Percentiles rank a stretch among this genome's conserved stretches.
Conservation (phyloP, 2,797 vertebrate species). For the Hylomyscus alleni region DNA sequence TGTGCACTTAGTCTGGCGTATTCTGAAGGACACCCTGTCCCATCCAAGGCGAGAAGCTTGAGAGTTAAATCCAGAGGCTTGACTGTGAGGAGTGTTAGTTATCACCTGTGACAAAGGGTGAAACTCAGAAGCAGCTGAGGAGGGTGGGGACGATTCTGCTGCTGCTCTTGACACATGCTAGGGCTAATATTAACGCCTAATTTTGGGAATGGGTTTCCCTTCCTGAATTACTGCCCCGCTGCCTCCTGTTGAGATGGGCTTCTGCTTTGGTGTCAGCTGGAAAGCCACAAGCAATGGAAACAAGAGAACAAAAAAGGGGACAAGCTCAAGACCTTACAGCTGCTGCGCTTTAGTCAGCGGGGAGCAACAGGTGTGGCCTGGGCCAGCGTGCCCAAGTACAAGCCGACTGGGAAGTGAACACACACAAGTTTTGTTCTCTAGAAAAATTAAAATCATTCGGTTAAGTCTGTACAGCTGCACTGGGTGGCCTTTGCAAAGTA, state of each 20-base stretch:
- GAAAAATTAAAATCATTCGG: conserved; percentile 66
- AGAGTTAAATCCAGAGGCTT: background rate
- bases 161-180: conserved; percentile 9
- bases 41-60: background rate
- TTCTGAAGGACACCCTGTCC: background rate
- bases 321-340: conserved; percentile 44
- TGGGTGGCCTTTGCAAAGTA: conserved; percentile 1
- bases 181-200: conserved; percentile 69
- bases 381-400: background rate
- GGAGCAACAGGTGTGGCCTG: conserved; percentile 66
- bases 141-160: background rate
- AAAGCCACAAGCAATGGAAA: conserved; percentile 13
- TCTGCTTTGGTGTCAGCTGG: background rate
- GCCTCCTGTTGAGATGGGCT: background rate
- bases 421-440: conserved; percentile 50
- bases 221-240: background rate
- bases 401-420: background rate
- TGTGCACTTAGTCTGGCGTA: accelerated
- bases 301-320: background rate
- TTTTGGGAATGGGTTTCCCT: conserved; percentile 57
- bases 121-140: conserved; percentile 65
- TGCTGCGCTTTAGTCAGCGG: conserved; percentile 65
- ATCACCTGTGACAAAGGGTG: background rate
- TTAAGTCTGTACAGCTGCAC: conserved; percentile 53
- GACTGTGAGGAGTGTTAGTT: background rate